These are phyloP conservation scores for Phthorimaea operculella DNA, from an alignment of 1,140 invertebrate species.

Conservation along the genomic window DNA sequence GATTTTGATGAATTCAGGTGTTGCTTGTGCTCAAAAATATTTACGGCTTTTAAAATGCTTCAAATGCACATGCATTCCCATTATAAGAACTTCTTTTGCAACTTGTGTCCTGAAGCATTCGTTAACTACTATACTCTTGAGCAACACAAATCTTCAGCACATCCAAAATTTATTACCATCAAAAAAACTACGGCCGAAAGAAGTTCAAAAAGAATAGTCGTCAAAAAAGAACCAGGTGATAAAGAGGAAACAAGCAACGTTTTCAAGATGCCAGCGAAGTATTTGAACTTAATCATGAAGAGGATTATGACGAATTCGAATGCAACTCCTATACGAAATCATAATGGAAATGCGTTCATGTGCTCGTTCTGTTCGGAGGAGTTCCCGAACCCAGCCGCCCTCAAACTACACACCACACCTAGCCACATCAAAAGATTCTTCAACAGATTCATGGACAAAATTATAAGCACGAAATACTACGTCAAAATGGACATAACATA, in stretches of 20 bases:
- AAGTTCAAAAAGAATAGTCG: too few species aligned
- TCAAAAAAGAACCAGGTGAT: too few species aligned
- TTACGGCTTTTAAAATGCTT: neutral
- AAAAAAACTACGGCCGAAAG: too few species aligned
- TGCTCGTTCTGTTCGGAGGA: slow-evolving; percentile 19
- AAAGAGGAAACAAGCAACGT: too few species aligned
- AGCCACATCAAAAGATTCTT: slow-evolving; percentile 11
- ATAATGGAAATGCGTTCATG: slow-evolving; percentile 2
- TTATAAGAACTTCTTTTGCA: slow-evolving; percentile 22
- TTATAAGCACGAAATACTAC: neutral
- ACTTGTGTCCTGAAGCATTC: slow-evolving; percentile 26
- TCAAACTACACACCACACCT: slow-evolving; percentile 16
- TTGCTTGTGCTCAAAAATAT: neutral
- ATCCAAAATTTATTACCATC: too few species aligned
- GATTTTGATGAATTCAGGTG: neutral
- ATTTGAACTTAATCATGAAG: too few species aligned
- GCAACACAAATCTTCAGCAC: slow-evolving; percentile 15
- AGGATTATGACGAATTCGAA: neutral
- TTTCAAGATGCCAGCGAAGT: too few species aligned
- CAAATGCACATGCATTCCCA: slow-evolving; percentile 22
- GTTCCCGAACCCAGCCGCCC: slow-evolving; percentile 10
- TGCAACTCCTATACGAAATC: neutral
- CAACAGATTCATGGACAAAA: neutral
- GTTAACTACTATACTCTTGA: slow-evolving; percentile 27
- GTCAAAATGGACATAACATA: slow-evolving; percentile 13